phyloP scores from a whole-genome alignment of 2,113 vertebrate species.

The Sinosuthora webbiana region DNA sequence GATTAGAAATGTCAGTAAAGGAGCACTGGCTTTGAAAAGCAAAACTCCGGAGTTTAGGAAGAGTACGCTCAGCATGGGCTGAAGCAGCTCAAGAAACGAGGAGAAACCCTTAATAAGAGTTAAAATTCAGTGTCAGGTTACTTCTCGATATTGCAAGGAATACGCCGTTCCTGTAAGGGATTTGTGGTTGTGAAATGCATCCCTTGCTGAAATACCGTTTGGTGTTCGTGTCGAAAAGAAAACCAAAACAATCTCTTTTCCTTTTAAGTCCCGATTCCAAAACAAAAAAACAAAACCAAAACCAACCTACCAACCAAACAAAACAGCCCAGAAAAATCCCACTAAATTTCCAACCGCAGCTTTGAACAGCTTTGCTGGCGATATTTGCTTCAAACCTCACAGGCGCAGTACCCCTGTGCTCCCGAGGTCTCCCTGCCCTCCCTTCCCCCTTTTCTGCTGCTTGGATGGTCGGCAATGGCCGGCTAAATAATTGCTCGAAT shows the following conservation, averaged over 20 bases:
- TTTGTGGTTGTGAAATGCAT: neutral
- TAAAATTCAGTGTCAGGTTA: conserved; percentile 1
- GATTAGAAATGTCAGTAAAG: neutral
- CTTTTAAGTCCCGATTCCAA: neutral
- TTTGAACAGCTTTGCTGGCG: neutral
- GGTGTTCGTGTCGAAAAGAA: neutral
- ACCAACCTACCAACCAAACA: neutral
- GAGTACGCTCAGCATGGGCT: neutral
- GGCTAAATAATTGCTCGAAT: conserved; percentile 23
- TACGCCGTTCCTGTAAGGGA: neutral
- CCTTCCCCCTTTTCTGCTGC: conserved; percentile 19
- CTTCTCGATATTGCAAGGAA: neutral
- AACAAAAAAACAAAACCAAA: neutral
- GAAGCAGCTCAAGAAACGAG: neutral
- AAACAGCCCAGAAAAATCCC: neutral
- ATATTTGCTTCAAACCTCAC: neutral
- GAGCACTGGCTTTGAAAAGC: neutral
- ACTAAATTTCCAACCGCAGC: neutral
- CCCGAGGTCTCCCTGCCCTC: neutral
- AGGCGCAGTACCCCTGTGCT: neutral
- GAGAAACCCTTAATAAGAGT: neutral
- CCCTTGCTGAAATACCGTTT: conserved; percentile 9
- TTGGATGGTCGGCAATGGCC: neutral
- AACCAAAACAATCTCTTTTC: neutral
- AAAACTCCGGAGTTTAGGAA: neutral